Evolutionary conservation across 2,888 invertebrate species (phyloP).

Genomic region (Lampropteryx suffumata): DNA sequence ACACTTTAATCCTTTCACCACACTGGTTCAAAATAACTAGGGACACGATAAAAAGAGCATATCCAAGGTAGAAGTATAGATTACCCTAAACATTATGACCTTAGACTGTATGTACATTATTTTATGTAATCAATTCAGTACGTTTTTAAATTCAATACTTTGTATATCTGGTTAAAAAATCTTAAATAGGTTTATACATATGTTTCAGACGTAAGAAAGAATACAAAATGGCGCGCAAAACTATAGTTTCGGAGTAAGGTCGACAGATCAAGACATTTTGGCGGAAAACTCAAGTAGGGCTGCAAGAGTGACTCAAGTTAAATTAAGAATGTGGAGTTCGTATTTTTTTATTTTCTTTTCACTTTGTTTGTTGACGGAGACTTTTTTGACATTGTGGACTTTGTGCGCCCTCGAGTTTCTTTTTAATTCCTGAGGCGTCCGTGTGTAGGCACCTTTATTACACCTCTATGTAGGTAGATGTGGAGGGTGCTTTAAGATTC

Average conservation of each 20-base stretch:
- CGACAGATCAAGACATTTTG: conserved; percentile 36
- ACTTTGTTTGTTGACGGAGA: conserved; percentile 79
- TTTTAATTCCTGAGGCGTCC: conserved; percentile 76
- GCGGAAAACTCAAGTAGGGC: conserved; percentile 63
- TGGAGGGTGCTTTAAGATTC: conserved; percentile 54
- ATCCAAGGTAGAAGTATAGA: too few relatives aligned
- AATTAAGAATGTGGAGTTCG: conserved; percentile 82
- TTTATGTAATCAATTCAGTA: too few relatives aligned
- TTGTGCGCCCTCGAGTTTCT: conserved; percentile 59
- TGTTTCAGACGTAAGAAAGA: too few relatives aligned
- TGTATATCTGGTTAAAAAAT: too few relatives aligned
- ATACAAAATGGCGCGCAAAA: not conserved
- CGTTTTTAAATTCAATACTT: too few relatives aligned
- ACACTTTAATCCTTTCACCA: too few relatives aligned
- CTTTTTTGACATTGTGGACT: conserved; percentile 81
- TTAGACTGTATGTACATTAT: too few relatives aligned
- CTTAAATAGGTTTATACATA: too few relatives aligned
- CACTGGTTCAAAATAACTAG: too few relatives aligned
- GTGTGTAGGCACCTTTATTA: conserved; percentile 67
- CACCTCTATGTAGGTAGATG: conserved; percentile 53
- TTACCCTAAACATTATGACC: too few relatives aligned
- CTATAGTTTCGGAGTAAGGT: not conserved
- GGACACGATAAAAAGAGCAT: too few relatives aligned
- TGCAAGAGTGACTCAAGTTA: conserved; percentile 82
- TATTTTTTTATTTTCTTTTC: conserved; percentile 56